Conservation (phyloP, 2,888 invertebrate genomes). For the Ophion slaviceki region DNA sequence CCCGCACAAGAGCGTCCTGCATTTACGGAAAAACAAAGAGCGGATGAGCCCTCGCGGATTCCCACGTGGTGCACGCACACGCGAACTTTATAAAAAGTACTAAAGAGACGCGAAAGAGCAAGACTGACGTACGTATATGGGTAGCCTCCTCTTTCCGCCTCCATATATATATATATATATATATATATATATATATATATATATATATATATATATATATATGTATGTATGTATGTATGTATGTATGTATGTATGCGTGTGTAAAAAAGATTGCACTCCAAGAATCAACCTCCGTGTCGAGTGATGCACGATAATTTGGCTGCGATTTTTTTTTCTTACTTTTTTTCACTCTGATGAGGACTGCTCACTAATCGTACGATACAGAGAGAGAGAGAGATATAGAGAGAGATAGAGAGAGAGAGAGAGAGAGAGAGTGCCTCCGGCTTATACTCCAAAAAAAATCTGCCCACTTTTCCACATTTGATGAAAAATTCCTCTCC, state of each 20-base stretch:
- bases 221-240: not conserved
- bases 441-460: too few relatives aligned
- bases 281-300: conserved; percentile 62
- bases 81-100: conserved; percentile 42
- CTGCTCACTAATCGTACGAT: not conserved
- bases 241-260: not conserved
- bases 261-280: conserved; percentile 53
- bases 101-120: conserved; percentile 56
- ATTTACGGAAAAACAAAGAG: conserved; percentile 77
- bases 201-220: not conserved
- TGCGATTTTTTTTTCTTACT: conserved; percentile 69
- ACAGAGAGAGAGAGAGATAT: not conserved
- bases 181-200: not conserved
- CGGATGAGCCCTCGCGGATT: conserved; percentile 78
- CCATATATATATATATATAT: not conserved
- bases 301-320: conserved; percentile 81
- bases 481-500: too few relatives aligned
- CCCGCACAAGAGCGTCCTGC: conserved; percentile 55
- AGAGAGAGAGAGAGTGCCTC: too few relatives aligned
- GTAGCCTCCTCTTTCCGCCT: not conserved
- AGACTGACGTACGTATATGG: not conserved
- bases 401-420: not conserved
- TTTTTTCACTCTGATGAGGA: conserved; percentile 22
- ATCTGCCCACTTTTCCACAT: too few relatives aligned
- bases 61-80: conserved; percentile 75